These are phyloP conservation scores for Stichopus horrens DNA, from an alignment of 53 echinoderm and acorn worm genomes.

Conservation along the genomic window DNA sequence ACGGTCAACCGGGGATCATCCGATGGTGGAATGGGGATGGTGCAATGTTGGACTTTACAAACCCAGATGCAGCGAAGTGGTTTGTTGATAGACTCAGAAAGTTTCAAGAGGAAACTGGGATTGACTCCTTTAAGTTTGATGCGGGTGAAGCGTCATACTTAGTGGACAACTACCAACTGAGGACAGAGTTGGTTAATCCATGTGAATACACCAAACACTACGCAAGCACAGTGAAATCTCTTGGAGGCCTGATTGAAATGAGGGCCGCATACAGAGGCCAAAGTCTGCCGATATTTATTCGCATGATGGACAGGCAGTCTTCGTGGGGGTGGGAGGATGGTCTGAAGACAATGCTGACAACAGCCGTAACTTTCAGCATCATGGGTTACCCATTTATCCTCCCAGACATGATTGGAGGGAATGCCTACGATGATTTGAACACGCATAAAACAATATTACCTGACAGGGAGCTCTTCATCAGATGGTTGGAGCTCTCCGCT, in stretches of 20 bases:
- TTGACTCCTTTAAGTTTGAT: conserved; percentile 92
- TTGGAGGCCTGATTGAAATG: conserved; percentile 73
- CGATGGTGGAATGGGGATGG: conserved; percentile 73
- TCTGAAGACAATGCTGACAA: conserved; percentile 78
- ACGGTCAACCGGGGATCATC: conserved; percentile 58
- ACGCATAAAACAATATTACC: conserved; percentile 32
- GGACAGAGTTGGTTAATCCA: conserved; percentile 62
- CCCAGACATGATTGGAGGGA: conserved; percentile 87
- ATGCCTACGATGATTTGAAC: conserved; percentile 54
- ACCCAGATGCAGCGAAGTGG: conserved; percentile 74
- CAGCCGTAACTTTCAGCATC: conserved; percentile 73
- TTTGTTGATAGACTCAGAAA: conserved; percentile 60
- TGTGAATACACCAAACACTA: conserved; percentile 75
- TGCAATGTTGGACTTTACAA: conserved; percentile 74
- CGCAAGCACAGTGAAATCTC: conserved; percentile 57
- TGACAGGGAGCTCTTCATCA: conserved; percentile 61
- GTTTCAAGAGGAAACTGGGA: conserved; percentile 59
- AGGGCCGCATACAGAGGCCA: conserved; percentile 83
- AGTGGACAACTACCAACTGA: conserved; percentile 54
- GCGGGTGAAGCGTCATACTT: conserved; percentile 83
- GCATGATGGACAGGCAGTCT: conserved; percentile 85
- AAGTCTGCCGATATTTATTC: conserved; percentile 75
- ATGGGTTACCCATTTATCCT: conserved; percentile 90
- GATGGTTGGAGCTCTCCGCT: conserved; percentile 64
- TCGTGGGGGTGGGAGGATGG: conserved; percentile 85